Evolutionary conservation across 2,113 vertebrate species (phyloP), one percentile per base, ranked within the genome.

Genomic region (Excalfactoria chinensis): DNA sequence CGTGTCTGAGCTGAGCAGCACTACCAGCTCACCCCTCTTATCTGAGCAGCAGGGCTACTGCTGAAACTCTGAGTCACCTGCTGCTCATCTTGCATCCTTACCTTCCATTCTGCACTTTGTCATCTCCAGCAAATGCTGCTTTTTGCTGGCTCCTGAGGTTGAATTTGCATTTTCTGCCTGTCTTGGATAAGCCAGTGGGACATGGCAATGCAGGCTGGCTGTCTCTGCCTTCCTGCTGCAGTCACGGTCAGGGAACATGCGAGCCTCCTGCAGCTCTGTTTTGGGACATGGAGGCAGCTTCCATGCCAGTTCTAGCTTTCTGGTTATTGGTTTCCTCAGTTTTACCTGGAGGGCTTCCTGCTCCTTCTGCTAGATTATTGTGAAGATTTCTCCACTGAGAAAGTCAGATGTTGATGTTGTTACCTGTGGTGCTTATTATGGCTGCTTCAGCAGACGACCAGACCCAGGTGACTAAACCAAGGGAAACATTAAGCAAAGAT

Each of bases 231-330:
- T 70, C 19, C 68, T 79, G 56, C 56, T 79, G 40, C 9, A 20
- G 13, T 80, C 1, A 0, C 49, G 44, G 49, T n/a, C 14, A 60
- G 56, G 46, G 49, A 51, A 21, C 25, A 6, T 4, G 35, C 0
- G 2, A 71, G 26, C 26, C 16, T 86, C 35, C 64, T 67, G 35
- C 48, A 71, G 55, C 46, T 82, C 43, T 82, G 48, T 62, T 64
- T 25, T 64, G 72, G 26, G 62, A 23, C 49, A 51, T 32, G 63
- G 58, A 78, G 55, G 44, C 56, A 79, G 56, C 13, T 41, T 67
- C 41, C 28, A 35, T n/a, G 78, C 35, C 74, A 69, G 64, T 51
- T 87, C 51, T 48, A 21, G 72, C 43, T 68, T 51, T 62, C 16
- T 28, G 53, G 20, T 51, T 51, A 67, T 13, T 28, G 53, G 20